phyloP scores from a whole-genome alignment of 2,113 vertebrate genomes.

The Labeo rohita region DNA sequence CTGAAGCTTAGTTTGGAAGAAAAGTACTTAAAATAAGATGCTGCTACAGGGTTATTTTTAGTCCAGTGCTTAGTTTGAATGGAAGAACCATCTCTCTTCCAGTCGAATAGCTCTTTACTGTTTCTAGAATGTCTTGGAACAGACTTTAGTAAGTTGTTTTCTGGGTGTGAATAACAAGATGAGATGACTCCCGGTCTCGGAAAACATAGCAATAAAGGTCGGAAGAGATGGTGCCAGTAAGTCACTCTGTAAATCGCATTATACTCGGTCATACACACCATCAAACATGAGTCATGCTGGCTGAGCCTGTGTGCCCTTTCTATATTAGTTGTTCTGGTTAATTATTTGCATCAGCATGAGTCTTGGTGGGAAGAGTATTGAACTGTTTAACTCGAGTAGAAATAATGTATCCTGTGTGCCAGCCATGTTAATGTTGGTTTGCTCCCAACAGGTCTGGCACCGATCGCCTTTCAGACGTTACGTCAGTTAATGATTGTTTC shows the following conservation, averaged over 20 bases:
- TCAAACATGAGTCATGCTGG: neutral
- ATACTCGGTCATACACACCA: conserved; percentile 5
- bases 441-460: neutral
- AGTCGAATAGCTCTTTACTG: neutral
- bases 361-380: conserved; percentile 18
- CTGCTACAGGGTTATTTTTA: conserved; percentile 14
- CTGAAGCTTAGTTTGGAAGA: neutral
- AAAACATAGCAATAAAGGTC: neutral
- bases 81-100: neutral
- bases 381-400: conserved; percentile 46
- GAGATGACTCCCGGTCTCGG: neutral
- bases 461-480: neutral
- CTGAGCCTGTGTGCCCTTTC: conserved; percentile 7
- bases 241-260: neutral
- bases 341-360: conserved; percentile 17
- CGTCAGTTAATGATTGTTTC: conserved; percentile 21
- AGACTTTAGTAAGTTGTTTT: neutral
- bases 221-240: neutral
- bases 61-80: neutral
- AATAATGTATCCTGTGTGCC: neutral
- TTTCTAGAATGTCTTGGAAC: neutral
- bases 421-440: neutral
- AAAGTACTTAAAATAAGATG: neutral
- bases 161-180: neutral
- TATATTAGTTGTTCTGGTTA: conserved; percentile 1